Percentiles rank a stretch among this genome's conserved stretches.
These are phyloP conservation scores for Tethya wilhelma DNA, from an alignment of 37 sponge, comb jelly and placozoan genomes.

Conservation along the genomic window DNA sequence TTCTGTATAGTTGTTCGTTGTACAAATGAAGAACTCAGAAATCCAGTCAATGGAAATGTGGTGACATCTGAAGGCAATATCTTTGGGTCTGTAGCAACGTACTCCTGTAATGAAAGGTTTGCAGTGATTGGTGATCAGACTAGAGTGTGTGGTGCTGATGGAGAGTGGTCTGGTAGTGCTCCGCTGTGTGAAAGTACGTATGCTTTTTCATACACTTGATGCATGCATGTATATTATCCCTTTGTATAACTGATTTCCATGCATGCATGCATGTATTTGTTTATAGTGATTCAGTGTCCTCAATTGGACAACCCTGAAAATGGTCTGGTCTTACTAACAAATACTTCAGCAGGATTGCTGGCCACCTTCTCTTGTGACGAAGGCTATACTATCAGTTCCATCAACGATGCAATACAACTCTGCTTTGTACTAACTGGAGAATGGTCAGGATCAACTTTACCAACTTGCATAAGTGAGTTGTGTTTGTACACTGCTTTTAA, in stretches of 20 bases:
- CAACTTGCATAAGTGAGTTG: slow-evolving; percentile 68
- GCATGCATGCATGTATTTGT: no score
- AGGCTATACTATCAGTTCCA: slow-evolving; percentile 41
- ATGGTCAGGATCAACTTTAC: slow-evolving; percentile 56
- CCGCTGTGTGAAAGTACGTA: slow-evolving; percentile 60
- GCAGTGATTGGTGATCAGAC: slow-evolving; percentile 25
- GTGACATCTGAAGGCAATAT: not conserved
- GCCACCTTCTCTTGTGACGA: slow-evolving; percentile 37
- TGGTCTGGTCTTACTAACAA: not conserved
- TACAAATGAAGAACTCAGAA: no score
- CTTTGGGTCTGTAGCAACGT: slow-evolving; percentile 17
- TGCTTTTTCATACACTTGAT: no score
- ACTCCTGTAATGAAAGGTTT: slow-evolving; percentile 42
- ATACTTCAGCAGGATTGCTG: not conserved
- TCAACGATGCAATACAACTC: slow-evolving; percentile 1
- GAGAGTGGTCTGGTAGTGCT: slow-evolving; percentile 42
- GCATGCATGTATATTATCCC: no score
- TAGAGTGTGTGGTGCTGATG: slow-evolving; percentile 49
- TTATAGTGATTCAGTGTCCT: not conserved
- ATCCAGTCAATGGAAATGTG: no score
- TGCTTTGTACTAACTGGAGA: slow-evolving; percentile 49
- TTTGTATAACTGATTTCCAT: no score
- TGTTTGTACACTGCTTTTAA: no score
- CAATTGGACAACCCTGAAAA: not conserved
- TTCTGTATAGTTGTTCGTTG: no score